Base-by-base conservation (phyloP, 2,888 invertebrate genomes). In the Pantelozetes paolii region DNA sequence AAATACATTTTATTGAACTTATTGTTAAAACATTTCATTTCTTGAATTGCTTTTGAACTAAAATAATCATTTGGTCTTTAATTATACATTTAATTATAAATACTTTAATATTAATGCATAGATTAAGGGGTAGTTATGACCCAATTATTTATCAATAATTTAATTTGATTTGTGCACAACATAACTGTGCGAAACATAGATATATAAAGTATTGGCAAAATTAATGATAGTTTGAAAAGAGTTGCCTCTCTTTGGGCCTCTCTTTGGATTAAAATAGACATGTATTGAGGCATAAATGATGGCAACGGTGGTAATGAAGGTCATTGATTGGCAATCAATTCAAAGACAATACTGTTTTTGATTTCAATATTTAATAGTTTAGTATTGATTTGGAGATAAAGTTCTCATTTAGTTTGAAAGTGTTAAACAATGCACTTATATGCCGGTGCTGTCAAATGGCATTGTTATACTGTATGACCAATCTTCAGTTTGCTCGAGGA, bases 141-240 rank as follows among this genome's bases (percentile, higher is more conserved):
- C 64, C n/a, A 64, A 40, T 64, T 64, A 64, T 64, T 36, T 13
- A 40, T 40, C 20, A 64, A 64, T 40, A 40, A 64, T 32, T 64
- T 64, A n/a, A 64, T 40, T 40, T 30, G 8, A 11, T 64, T 32
- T 40, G 64, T 20, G 40, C 64, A 40, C 64, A 64, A 32, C 64
- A 64, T 40, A 40, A 36, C 15, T 18, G 32, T 54, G 54, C n/a
- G 18, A 9, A 45, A 45, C 5, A 36, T 15, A 45, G 15, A 15
- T 8, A 45, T 2, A 15, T 45, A 45, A 11, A 15, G 11, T 15
- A 45, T 45, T 13, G 45, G 11, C 18, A 45, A 11, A 8, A 5
- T 36, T 36, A 36, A 36, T 32, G 13, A 11, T 71, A 6, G 54
- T 2, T 20, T 59, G 3, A 59, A 71, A 26, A 2, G 26, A 71